These are phyloP conservation scores for Bombyx huttoni DNA, from an alignment of 2,888 invertebrate species.

Conservation along the genomic window DNA sequence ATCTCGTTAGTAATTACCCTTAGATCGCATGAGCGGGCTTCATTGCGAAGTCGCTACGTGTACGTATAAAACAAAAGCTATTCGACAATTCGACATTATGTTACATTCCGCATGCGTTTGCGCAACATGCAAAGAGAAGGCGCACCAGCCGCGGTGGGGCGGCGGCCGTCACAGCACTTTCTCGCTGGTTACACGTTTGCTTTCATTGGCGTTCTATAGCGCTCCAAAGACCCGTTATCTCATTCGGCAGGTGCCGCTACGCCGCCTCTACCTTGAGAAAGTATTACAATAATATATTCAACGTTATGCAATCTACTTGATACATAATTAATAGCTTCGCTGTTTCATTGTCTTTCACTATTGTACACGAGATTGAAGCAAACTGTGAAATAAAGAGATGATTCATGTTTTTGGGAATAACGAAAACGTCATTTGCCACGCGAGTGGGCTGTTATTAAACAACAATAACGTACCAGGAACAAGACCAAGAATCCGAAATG, in stretches of 20 bases:
- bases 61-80: constrained; percentile 12
- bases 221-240: constrained; percentile 55
- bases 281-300: constrained; percentile 53
- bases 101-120: constrained; percentile 50
- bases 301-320: constrained; percentile 36
- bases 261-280: constrained; percentile 49
- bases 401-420: neutral
- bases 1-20: neutral
- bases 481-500: constrained; percentile 39
- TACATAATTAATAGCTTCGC: neutral
- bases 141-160: constrained; percentile 18
- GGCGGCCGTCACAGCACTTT: constrained; percentile 36
- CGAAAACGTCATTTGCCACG: neutral
- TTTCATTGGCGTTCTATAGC: constrained; percentile 57
- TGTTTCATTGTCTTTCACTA: neutral
- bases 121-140: constrained; percentile 61
- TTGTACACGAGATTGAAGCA: neutral
- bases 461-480: constrained; percentile 21
- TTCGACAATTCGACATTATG: constrained; percentile 28
- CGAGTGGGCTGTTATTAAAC: neutral
- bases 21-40: constrained; percentile 4
- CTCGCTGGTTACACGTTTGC: constrained; percentile 61
- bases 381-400: neutral
- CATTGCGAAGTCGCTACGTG: neutral
- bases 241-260: constrained; percentile 64